Evolutionary conservation across 2,888 invertebrate species (phyloP), one percentile per base, ranked within the genome.

Genomic region (Taphrorychus bicolor): DNA sequence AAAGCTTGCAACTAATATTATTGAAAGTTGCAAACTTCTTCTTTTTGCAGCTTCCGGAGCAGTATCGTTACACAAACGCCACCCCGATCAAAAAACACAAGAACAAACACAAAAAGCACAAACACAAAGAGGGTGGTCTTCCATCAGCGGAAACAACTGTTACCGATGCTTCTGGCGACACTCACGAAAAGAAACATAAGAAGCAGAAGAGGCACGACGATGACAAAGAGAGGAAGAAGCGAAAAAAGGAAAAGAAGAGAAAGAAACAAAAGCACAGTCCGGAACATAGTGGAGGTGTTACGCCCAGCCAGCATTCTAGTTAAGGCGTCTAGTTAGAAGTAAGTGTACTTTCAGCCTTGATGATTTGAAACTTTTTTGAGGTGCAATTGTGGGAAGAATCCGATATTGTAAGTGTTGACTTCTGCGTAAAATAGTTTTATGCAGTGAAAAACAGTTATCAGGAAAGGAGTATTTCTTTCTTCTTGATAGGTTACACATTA

Each of bases 201-300:
- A 96, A 95, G 81, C 94, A 95, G 78, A 95, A 95, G 80, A 86
- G 95, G 40, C 95, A 95, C 75, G 95, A 96, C 75, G 96, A 96
- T 73, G 95, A 96, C 76, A 95, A 95, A 78, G 95, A 96, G 78
- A 87, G 95, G 32, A 95, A 94, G 83, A 96, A 95, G 81, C 85
- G 95, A 77, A 96, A 95, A 88, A 96, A 96, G 84, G 95, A 97
- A 79, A 96, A 97, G 83, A 96, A 96, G 77, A 87, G 95, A 75
- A 96, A 96, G 88, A 96, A 96, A 82, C 94, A 95, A 77, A 94
- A 94, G 78, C 95, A 95, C 82, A 95, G 94, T 79, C 95, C 95
- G 0, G 95, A 95, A 79, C 94, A 93, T 77, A 84, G 85, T 48
- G 90, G 89, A 32, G 90, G 89, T 24, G 85, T 87, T 64, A 87